Percentiles rank a stretch among this genome's conserved stretches.
Conservation (phyloP, 2,113 vertebrate genomes). For the Lepisosteus osseus region DNA sequence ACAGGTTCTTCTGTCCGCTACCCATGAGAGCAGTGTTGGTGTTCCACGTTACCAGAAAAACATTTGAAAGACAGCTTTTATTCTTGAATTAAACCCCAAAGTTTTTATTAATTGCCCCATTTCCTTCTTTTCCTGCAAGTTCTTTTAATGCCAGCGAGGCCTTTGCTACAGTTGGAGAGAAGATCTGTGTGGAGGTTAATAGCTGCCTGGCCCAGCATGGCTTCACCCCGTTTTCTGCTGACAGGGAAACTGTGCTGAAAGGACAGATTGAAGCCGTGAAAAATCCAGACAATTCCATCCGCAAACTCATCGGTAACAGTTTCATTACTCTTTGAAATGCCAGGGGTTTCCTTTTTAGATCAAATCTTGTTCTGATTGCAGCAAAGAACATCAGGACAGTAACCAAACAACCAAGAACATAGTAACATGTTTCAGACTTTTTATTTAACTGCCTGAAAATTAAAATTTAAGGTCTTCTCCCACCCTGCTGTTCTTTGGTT, state of each 20-base stretch:
- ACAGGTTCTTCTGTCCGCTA: too few species aligned
- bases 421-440: background rate
- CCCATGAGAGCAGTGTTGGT: too few species aligned
- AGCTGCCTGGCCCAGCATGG: constrained; percentile 76
- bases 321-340: constrained; percentile 4
- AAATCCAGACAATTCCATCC: constrained; percentile 73
- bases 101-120: background rate
- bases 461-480: too few species aligned
- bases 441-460: background rate
- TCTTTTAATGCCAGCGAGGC: constrained; percentile 74
- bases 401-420: background rate
- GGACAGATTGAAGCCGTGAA: constrained; percentile 80
- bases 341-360: background rate
- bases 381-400: background rate
- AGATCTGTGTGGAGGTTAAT: constrained; percentile 80
- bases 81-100: too few species aligned
- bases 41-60: too few species aligned
- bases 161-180: constrained; percentile 76
- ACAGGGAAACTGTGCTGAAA: constrained; percentile 69
- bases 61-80: too few species aligned
- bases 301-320: constrained; percentile 80
- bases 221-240: constrained; percentile 62
- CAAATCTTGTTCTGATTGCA: background rate
- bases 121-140: constrained; percentile 47
- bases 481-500: too few species aligned